Percentiles rank a stretch among this genome's conserved stretches.
phyloP scores from a whole-genome alignment of 92 coral and sea anemone genomes.

The Umimayanthus chanpuru region DNA sequence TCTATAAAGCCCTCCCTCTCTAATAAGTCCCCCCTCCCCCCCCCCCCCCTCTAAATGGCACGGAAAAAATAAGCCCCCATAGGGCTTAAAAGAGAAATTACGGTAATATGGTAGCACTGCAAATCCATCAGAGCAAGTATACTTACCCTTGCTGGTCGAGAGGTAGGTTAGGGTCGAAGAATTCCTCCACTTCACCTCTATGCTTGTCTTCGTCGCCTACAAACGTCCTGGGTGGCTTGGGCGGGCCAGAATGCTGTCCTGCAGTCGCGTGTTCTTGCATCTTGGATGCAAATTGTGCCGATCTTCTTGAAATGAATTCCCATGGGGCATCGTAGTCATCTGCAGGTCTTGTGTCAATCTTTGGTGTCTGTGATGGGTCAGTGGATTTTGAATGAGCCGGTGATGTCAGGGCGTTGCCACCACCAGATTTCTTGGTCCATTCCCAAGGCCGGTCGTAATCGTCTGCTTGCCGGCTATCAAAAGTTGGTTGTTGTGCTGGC shows the following conservation, averaged over 20 bases:
- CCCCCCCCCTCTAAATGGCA: too few species aligned
- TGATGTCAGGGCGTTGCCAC: slow-evolving; percentile 38
- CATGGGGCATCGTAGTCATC: slow-evolving; percentile 96
- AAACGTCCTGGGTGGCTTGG: slow-evolving; percentile 77
- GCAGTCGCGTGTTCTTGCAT: slow-evolving; percentile 29
- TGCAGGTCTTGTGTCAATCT: slow-evolving; percentile 60
- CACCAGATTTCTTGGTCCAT: slow-evolving; percentile 55
- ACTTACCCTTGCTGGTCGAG: slow-evolving; percentile 87
- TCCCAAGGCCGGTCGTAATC: slow-evolving; percentile 99
- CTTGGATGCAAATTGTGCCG: slow-evolving; percentile 64
- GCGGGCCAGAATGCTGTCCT: slow-evolving; percentile 49
- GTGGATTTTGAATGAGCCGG: slow-evolving; percentile 46
- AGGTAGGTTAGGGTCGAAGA: slow-evolving; percentile 73
- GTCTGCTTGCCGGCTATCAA: slow-evolving; percentile 70
- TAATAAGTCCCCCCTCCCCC: too few species aligned
- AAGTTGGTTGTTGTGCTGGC: slow-evolving; percentile 55
- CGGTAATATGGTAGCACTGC: too few species aligned
- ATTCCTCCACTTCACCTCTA: slow-evolving; percentile 10
- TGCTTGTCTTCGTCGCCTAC: slow-evolving; percentile 8
- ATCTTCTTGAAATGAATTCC: slow-evolving; percentile 76
- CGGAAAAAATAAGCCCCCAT: too few species aligned
- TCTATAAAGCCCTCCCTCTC: too few species aligned
- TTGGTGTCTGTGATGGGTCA: slow-evolving; percentile 66
- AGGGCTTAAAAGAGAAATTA: too few species aligned
- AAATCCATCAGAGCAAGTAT: not conserved